These are phyloP conservation scores for Montipora cactus DNA, from an alignment of 64 coral and sea anemone species.

Conservation along the genomic window DNA sequence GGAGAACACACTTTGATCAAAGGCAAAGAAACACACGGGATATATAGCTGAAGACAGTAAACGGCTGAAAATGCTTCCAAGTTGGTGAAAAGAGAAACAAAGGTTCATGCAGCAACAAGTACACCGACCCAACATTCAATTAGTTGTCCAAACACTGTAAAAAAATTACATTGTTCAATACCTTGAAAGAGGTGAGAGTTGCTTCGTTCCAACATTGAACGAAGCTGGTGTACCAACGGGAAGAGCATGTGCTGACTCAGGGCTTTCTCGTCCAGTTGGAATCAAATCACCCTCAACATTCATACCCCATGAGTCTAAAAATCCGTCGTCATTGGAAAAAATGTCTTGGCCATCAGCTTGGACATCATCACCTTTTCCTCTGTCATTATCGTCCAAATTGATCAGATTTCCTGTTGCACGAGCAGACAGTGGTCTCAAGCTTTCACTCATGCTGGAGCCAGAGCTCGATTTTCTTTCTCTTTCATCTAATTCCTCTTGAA, in stretches of 20 bases:
- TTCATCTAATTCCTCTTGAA: conserved; percentile 13
- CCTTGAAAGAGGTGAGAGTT: conserved; percentile 8
- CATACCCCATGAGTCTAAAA: conserved; percentile 15
- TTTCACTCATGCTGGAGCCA: conserved; percentile 38
- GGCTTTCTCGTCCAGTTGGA: conserved; percentile 39
- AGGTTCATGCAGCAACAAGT: no score
- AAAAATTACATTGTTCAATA: neutral
- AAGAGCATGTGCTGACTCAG: conserved; percentile 44
- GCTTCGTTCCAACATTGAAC: neutral
- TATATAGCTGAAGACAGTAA: no score
- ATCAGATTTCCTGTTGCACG: conserved; percentile 31
- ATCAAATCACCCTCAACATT: conserved; percentile 36
- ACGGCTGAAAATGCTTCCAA: no score
- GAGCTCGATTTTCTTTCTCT: conserved; percentile 33
- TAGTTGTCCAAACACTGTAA: no score
- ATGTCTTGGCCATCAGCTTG: conserved; percentile 4
- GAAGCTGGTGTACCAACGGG: neutral
- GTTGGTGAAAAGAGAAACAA: no score
- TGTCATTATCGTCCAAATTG: conserved; percentile 3
- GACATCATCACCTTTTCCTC: conserved; percentile 15
- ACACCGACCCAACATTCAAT: no score
- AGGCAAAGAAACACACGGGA: no score
- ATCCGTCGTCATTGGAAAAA: conserved; percentile 25
- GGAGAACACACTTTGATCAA: no score
- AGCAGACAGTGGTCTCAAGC: conserved; percentile 43